Base-by-base conservation (phyloP, 2,113 vertebrate genomes). In the Orcinus orca region DNA sequence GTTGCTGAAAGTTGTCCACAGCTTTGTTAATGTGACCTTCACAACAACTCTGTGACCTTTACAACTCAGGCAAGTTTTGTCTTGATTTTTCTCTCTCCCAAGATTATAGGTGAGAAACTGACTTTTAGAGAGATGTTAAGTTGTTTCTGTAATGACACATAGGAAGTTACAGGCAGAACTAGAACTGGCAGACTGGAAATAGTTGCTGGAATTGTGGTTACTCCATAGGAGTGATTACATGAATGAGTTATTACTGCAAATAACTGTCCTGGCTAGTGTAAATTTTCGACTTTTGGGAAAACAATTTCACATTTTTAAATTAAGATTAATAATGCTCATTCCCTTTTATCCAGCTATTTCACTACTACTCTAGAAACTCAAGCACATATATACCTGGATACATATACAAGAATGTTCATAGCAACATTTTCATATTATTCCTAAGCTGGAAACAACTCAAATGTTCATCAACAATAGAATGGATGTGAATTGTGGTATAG, bases 231-330 rank as follows among this genome's bases (percentile, higher is more conserved):
- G 29, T 82, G 60, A 86, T 93, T 83, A 31, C 7, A 88, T 29
- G 53, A 81, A 71, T 76, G 62, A 91, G 25, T 77, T 81, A 77
- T 68, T 63, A 67, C 25, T 76, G 14, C 8, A 73, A 82, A 53
- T 79, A 93, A 86, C 41, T 62, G 17, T 3, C 26, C 50, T 85
- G 47, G 13, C 38, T 93, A 67, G 14, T 47, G 1, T 68, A 68
- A 76, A 77, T 91, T 90, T 93, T 94, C n/a, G 76, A 88, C 36
- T 58, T 84, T 65, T 90, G 33, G 71, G n/a, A 41, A 92, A 97
- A 90, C 31, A 84, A 41, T 84, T 87, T 63, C 21, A 36, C 15
- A 38, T 68, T 92, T 96, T 93, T 86, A 63, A 6, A 83, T 95
- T 80, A 44, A 90, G 29, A 11, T 68, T 80, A 3, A 67, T 93